phyloP scores from a whole-genome alignment of 2,888 invertebrate species.

The Scaptomyza reducta region DNA sequence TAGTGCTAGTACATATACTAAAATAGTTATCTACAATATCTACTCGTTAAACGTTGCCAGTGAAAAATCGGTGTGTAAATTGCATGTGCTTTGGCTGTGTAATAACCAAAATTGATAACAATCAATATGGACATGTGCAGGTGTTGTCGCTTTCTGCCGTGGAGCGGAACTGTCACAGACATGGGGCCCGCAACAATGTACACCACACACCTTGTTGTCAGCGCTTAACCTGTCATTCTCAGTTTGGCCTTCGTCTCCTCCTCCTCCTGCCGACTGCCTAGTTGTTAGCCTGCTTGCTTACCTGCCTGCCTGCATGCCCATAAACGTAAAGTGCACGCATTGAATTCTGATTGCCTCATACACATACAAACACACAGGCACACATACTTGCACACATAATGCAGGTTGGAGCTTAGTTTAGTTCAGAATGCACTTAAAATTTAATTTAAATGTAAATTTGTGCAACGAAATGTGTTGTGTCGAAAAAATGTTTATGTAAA shows the following conservation, averaged over 20 bases:
- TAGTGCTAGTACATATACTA: neutral
- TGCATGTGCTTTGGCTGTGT: conserved; percentile 68
- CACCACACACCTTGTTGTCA: conserved; percentile 51
- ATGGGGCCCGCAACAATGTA: conserved; percentile 41
- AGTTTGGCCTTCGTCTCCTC: conserved; percentile 49
- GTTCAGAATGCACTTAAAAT: conserved; percentile 80
- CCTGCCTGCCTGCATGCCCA: conserved; percentile 33
- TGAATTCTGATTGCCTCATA: conserved; percentile 72
- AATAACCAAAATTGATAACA: conserved; percentile 80
- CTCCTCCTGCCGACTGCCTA: conserved; percentile 5
- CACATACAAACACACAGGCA: conserved; percentile 13
- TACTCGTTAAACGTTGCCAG: conserved; percentile 42
- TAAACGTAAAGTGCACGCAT: conserved; percentile 77
- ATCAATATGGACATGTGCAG: conserved; percentile 73
- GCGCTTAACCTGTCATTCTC: conserved; percentile 80
- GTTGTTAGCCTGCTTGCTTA: neutral
- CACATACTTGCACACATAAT: conserved; percentile 12
- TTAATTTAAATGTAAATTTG: conserved; percentile 81
- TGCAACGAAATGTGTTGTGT: conserved; percentile 80
- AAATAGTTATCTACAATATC: conserved; percentile 9
- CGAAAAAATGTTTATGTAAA: conserved; percentile 80
- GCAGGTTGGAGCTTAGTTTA: conserved; percentile 74
- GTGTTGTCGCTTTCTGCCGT: conserved; percentile 35
- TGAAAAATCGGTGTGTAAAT: conserved; percentile 75
- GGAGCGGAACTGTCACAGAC: conserved; percentile 45